These are phyloP conservation scores for Pempheris klunzingeri DNA, from an alignment of 2,797 vertebrate genomes.

Conservation along the genomic window DNA sequence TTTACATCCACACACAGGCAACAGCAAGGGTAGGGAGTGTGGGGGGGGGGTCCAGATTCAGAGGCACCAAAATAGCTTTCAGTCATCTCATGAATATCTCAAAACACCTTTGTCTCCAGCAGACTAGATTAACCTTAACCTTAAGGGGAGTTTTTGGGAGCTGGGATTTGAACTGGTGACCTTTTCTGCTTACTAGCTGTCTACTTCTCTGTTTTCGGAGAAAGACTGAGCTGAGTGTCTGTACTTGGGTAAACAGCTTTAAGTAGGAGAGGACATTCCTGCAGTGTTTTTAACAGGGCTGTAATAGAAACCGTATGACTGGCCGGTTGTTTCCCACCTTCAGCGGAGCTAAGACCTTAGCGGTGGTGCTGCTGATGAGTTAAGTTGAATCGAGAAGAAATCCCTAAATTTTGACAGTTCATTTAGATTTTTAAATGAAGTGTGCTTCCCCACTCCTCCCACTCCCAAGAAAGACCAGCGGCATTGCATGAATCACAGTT, in stretches of 20 bases:
- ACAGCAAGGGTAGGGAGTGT: too few relatives aligned
- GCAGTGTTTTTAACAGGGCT: constrained; percentile 35
- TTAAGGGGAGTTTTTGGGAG: too few relatives aligned
- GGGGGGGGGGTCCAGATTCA: too few relatives aligned
- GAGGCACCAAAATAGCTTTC: too few relatives aligned
- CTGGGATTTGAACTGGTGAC: constrained; percentile 37
- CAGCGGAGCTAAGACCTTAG: background rate
- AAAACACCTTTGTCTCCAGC: too few relatives aligned
- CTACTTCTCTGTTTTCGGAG: background rate
- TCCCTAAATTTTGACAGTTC: background rate
- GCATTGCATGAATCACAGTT: too few relatives aligned
- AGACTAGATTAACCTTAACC: background rate
- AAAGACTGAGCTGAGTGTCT: constrained; percentile 22
- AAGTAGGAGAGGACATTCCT: constrained; percentile 44
- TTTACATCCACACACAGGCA: too few relatives aligned
- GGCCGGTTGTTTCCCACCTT: constrained; percentile 37
- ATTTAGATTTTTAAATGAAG: background rate
- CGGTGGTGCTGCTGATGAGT: background rate
- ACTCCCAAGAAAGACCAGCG: too few relatives aligned
- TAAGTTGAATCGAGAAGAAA: background rate
- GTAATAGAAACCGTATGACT: constrained; percentile 52
- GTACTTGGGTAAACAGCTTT: constrained; percentile 40
- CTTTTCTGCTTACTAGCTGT: constrained; percentile 26
- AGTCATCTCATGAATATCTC: too few relatives aligned
- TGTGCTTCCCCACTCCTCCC: too few relatives aligned